Base-by-base conservation (phyloP, 1,140 invertebrate genomes). In the Conus betulinus region DNA sequence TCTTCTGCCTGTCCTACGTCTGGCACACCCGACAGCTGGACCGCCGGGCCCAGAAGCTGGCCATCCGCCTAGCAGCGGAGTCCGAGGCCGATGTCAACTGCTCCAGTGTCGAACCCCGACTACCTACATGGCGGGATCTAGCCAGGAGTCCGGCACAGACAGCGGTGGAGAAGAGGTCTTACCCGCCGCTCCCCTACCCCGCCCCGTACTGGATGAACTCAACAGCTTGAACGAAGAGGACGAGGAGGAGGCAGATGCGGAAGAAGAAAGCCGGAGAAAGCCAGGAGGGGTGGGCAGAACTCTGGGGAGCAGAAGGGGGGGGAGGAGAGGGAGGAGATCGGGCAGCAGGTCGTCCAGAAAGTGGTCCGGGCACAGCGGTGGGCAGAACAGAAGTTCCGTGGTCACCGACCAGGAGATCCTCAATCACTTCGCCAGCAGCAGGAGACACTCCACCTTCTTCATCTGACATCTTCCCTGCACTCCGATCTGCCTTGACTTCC, bases 401-500 rank as follows among this genome's bases (percentile, higher is more conserved):
- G 88, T 91, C 10, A 90, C 89, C 2, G 90, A 91, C 63, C 88
- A 91, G 79, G 90, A 91, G 39, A 90, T 91, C 51, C 85, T 91
- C 55, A 88, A 88, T n/a, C 90, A 91, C 85, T 90, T 90, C 74
- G 90, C 90, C 23, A 39, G 39, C n/a, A 89, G 86, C 83, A 82
- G 90, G 39, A 67, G 90, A 27, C 90, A 91, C 76, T 91, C 90
- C 74, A 91, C 89, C 8, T 91, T 91, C 60, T 91, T 91, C 71
- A 91, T 91, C 60, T 91, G 60, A 90, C 53, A 17, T 8, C 39
- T 39, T 52, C 81, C 63, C 20, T 25, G 20, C 17, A 51, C 13
- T 11, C 76, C 76, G 39, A 39, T 39, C 39, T 39, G 39, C 39
- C 39, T 39, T 39, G 39, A 39, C 39, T 39, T 39, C 39, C 39